Percentiles rank a stretch among this genome's conserved stretches.
Evolutionary conservation across 2,888 invertebrate species (phyloP).

Genomic region (Melolontha melolontha): DNA sequence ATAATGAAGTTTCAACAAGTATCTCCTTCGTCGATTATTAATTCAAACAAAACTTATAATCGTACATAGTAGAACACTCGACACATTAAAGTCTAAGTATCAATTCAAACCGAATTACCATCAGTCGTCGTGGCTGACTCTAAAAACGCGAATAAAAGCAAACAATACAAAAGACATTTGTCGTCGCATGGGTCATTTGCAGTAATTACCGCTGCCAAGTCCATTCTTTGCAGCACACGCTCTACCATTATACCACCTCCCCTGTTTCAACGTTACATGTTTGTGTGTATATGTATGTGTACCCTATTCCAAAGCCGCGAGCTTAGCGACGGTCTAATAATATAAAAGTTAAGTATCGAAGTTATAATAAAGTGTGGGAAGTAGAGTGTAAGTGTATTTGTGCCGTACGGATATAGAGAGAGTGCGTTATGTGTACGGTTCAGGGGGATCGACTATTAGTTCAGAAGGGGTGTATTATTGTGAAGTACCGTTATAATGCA

Average conservation of each 20-base stretch:
- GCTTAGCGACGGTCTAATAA: constrained; percentile 5
- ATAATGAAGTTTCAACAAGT: no score
- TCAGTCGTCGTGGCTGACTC: background rate
- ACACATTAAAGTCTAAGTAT: constrained; percentile 6
- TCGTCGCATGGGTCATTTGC: constrained; percentile 19
- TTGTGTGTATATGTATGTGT: background rate
- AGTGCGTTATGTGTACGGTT: background rate
- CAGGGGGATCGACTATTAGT: constrained; percentile 17
- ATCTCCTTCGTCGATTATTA: no score
- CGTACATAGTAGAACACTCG: no score
- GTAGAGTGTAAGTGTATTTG: background rate
- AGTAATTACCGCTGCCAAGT: constrained; percentile 26
- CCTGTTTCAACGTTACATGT: background rate
- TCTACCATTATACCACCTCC: constrained; percentile 11
- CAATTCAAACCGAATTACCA: constrained; percentile 33
- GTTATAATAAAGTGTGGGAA: constrained; percentile 29
- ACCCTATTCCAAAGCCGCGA: constrained; percentile 7
- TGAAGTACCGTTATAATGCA: constrained; percentile 18
- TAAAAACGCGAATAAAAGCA: constrained; percentile 15
- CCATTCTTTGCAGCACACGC: constrained; percentile 2
- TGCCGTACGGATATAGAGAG: background rate
- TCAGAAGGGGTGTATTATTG: constrained; percentile 21
- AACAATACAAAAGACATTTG: constrained; percentile 24
- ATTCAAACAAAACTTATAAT: no score
- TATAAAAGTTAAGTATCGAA: constrained; percentile 33